Evolutionary conservation across 2,888 invertebrate genomes (phyloP).

Genomic region (Stenodema calcarata): DNA sequence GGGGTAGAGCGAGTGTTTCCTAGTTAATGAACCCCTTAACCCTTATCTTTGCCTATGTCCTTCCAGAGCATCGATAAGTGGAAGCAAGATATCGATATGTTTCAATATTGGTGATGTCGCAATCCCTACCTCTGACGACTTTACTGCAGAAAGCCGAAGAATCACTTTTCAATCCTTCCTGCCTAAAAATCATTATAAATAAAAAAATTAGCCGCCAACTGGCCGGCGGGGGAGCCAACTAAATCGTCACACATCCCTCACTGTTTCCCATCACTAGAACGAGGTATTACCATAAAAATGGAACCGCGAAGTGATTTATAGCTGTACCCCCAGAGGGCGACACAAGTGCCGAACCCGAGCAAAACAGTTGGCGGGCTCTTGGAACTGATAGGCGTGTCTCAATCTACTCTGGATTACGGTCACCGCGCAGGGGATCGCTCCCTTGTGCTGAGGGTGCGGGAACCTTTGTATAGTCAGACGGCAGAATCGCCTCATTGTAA

Average conservation of each 20-base stretch:
- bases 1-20: no score
- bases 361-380: constrained; percentile 14
- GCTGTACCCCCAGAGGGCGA: background rate
- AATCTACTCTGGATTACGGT: constrained; percentile 4
- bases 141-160: no score
- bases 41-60: no score
- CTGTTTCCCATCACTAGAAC: background rate
- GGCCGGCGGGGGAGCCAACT: no score
- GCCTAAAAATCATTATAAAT: no score
- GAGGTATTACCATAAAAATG: constrained; percentile 17
- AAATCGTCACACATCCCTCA: background rate
- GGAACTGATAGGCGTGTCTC: constrained; percentile 29
- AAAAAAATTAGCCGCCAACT: no score
- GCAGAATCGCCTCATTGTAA: background rate
- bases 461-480: background rate
- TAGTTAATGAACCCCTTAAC: no score
- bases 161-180: no score
- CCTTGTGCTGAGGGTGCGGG: background rate
- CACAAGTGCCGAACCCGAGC: background rate
- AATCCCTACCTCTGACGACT: no score
- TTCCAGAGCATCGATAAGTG: no score
- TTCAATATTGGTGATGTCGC: no score
- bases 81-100: no score
- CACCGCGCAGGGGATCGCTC: background rate
- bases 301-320: constrained; percentile 7